Conservation (phyloP, 2,113 vertebrate genomes). For the Pavo muticus region DNA sequence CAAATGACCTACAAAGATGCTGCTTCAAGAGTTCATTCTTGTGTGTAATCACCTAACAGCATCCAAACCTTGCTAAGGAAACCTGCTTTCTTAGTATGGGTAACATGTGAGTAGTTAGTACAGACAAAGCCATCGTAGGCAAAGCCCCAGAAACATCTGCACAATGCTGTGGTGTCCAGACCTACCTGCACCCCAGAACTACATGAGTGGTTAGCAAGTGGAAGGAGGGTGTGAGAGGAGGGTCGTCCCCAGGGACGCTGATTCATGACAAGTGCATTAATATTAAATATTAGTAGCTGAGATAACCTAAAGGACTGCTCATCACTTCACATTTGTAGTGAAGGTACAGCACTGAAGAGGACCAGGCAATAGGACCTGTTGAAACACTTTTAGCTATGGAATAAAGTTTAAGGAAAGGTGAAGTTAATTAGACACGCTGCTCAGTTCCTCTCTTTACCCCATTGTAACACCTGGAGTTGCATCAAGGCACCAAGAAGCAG, state of each 20-base stretch:
- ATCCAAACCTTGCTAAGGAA: background rate
- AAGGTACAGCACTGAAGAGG: background rate
- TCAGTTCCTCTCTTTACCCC: background rate
- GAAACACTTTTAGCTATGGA: background rate
- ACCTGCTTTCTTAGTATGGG: rapidly evolving
- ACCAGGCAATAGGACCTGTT: background rate
- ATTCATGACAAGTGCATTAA: background rate
- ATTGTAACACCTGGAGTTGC: background rate
- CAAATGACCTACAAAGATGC: background rate
- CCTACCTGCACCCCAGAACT: background rate
- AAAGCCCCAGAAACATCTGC: background rate
- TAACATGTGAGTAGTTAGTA: background rate
- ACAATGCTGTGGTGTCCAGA: background rate
- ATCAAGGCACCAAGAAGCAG: background rate
- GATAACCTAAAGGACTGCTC: background rate
- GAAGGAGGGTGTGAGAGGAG: background rate
- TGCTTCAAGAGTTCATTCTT: background rate
- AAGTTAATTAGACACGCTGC: background rate
- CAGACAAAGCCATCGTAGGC: background rate
- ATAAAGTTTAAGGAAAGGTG: background rate
- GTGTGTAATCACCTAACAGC: background rate
- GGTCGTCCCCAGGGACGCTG: background rate
- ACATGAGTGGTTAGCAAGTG: background rate
- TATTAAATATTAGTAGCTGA: background rate
- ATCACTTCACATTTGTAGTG: background rate